phyloP scores from a whole-genome alignment of 2,888 invertebrate species.

The Aethes cnicana region DNA sequence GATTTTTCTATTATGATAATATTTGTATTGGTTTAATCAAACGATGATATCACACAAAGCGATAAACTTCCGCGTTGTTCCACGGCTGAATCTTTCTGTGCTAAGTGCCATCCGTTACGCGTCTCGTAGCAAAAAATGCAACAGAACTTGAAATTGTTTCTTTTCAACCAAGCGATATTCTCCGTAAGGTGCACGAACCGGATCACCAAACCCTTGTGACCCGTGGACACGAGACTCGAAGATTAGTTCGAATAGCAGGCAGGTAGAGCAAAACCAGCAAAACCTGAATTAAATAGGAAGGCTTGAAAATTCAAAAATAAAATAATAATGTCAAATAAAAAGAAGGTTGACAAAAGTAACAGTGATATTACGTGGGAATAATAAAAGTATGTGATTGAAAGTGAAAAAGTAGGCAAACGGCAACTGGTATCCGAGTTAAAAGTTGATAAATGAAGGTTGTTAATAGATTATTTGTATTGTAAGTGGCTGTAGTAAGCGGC shows the following conservation, averaged over 20 bases:
- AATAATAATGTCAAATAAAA: too few species aligned
- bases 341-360: conserved; percentile 46
- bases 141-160: conserved; percentile 15
- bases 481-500: conserved; percentile 41
- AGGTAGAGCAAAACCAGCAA: too few species aligned
- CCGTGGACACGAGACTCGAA: too few species aligned
- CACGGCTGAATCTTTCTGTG: conserved; percentile 14
- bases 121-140: conserved; percentile 17
- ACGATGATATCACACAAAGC: conserved; percentile 30
- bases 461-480: conserved; percentile 38
- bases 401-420: conserved; percentile 46
- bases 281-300: too few species aligned
- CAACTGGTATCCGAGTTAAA: conserved; percentile 37
- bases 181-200: conserved; percentile 30
- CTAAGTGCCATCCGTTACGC: conserved; percentile 20
- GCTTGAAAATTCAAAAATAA: too few species aligned
- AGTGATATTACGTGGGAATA: conserved; percentile 44
- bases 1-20: too few species aligned
- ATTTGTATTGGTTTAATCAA: too few species aligned
- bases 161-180: conserved; percentile 11
- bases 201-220: conserved; percentile 29
- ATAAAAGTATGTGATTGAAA: conserved; percentile 48
- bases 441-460: conserved; percentile 37
- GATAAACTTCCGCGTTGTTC: conserved; percentile 31
- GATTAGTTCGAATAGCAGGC: too few species aligned